Evolutionary conservation across 2,113 vertebrate genomes (phyloP), one percentile per base, ranked within the genome.

Genomic region (Stigmatopora nigra): DNA sequence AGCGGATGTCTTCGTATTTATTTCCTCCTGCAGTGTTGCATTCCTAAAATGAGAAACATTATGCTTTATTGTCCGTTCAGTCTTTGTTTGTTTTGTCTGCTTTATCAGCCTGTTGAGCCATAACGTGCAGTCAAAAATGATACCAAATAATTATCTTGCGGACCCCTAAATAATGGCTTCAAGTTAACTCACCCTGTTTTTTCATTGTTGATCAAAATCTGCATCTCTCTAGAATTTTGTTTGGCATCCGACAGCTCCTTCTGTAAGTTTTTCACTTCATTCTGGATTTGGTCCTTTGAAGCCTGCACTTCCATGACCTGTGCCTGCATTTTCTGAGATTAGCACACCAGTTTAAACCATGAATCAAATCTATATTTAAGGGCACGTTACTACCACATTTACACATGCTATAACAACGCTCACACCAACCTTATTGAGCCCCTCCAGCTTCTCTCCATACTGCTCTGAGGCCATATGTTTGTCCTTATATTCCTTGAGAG

Each of bases 401-500:
- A 16, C 15, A 59, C 7, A 25, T 25, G 15, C 13, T 46, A 15
- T 8, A 44, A 61, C 6, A 60, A 16, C 65, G 2, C 87, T 79
- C 72, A 63, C 20, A 64, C 86, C 65, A 56, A 98, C 97, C 94
- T 97, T 98, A 68, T 88, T 78, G 36, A 93, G 91, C 16, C 89
- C 91, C 84, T 94, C 91, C 44, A 95, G 83, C 22, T 91, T 91
- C 87, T 98, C 97, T 0, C 71, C 78, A 62, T 88, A 91, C 76
- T 98, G 95, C 38, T 99, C 95, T 71, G 94, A 89, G 71, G 87
- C 83, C 80, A 98, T 81, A 10, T 84, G 71, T 72, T 94, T 94
- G 82, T 98, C 96, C 85, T 92, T 95, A 84, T 87, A 84, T 55
- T 98, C 95, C 79, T 95, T 99, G 58, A 98, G 86, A 70, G 0